These are phyloP conservation scores for Drosophila paramelanica DNA, from an alignment of 2,888 invertebrate species.

Conservation along the genomic window DNA sequence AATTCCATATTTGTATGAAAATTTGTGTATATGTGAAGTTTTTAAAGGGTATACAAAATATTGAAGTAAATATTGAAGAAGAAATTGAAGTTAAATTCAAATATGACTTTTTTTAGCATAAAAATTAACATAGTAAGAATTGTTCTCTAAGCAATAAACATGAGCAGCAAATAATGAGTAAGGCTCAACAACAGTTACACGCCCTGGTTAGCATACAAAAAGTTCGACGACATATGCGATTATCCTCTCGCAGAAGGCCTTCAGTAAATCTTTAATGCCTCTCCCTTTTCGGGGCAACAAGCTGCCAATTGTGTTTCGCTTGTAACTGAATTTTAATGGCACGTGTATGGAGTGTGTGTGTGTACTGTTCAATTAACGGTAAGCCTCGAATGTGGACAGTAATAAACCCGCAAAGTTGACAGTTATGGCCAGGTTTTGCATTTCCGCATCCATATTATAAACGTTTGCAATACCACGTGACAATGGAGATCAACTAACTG, in stretches of 20 bases:
- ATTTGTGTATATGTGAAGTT: no score
- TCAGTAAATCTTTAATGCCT: background rate
- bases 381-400: slow-evolving; percentile 9
- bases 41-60: no score
- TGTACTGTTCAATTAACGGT: slow-evolving; percentile 29
- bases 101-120: no score
- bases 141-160: no score
- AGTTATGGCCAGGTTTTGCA: slow-evolving; percentile 17
- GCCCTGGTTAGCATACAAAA: background rate
- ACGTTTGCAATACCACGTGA: slow-evolving; percentile 10
- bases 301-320: background rate
- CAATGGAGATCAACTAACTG: slow-evolving; percentile 20
- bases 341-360: background rate
- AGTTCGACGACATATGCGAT: background rate
- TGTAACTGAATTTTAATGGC: slow-evolving; percentile 7
- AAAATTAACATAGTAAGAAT: no score
- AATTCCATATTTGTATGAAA: no score
- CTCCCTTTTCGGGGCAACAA: background rate
- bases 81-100: no score
- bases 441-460: slow-evolving; percentile 49
- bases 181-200: no score
- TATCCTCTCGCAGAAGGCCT: background rate
- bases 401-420: slow-evolving; percentile 11
- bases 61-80: no score
- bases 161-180: no score